Base-by-base conservation (phyloP, 2,888 invertebrate species). In the Callyntrura guangdongensis region DNA sequence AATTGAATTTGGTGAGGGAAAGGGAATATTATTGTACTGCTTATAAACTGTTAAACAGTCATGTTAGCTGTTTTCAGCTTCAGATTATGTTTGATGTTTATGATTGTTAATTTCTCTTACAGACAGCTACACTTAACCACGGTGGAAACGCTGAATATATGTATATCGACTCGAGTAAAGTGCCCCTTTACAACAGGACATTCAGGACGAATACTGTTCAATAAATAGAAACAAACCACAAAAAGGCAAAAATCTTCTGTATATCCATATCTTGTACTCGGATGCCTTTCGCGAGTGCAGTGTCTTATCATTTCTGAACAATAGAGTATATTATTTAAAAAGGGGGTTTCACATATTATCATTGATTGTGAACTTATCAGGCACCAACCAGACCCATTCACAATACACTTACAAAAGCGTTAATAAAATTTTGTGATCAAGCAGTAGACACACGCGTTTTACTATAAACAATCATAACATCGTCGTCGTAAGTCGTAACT, bases 291-390 rank as follows among this genome's bases (percentile, higher is more conserved):
- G n/a, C n/a, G n/a, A n/a, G n/a, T 69, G 36, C 36, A 22, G 12
- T 20, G 20, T 49, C 49, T 12, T 49, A 47, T 74, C 11, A 72
- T 69, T 17, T 0, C 36, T 11, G 20, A 20, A 74, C 49, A 74
- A 74, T 74, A 20, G 22, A 12, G 20, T 49, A 17, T 74, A 36
- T 4, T 36, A 36, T 47, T 47, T 49, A 0, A 20, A 49, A 11
- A 72, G 47, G 72, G 59, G 45, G 72, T 85, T 85, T 85, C 85
- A 56, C 72, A 59, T n/a, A n/a, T 85, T 72, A 72, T 85, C 72
- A 69, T 27, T 72, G 85, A 59, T 72, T 85, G 72, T 85, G 45
- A 20, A 45, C 72, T 14, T 85, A 85, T 85, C 85, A 72, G 2
- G 36, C 6, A 36, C 6, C 36, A 67, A 25, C 36, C 72, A 12